A percentile compares a stretch with the other conserved stretches of the same genome.
phyloP scores from a whole-genome alignment of 2,888 invertebrate genomes.

The Orchestes rusci region DNA sequence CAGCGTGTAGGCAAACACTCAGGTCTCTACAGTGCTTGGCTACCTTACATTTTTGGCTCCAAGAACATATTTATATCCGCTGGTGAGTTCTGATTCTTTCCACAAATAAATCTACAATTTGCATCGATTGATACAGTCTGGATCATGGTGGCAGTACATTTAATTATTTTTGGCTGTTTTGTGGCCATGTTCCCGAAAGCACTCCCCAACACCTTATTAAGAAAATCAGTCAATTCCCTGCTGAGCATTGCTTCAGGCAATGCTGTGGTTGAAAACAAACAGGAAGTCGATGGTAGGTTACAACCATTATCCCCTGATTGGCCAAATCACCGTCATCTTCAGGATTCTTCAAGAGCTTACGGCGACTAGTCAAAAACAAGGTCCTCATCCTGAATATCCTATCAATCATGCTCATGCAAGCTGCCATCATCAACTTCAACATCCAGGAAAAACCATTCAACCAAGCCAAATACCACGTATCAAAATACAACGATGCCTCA shows the following conservation, averaged over 20 bases:
- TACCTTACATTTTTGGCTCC: slow-evolving; percentile 28
- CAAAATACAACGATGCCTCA: slow-evolving; percentile 44
- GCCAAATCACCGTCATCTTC: neutral
- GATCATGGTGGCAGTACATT: slow-evolving; percentile 44
- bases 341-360: slow-evolving; percentile 46
- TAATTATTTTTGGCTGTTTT: slow-evolving; percentile 46
- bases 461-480: slow-evolving; percentile 52
- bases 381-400: slow-evolving; percentile 48
- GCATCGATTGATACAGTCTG: slow-evolving; percentile 43
- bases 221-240: slow-evolving; percentile 51
- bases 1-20: slow-evolving; percentile 35
- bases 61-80: slow-evolving; percentile 30
- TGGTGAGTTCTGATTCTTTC: slow-evolving; percentile 7
- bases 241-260: slow-evolving; percentile 43
- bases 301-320: neutral
- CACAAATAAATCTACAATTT: neutral
- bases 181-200: slow-evolving; percentile 51
- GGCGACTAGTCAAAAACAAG: slow-evolving; percentile 50
- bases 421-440: slow-evolving; percentile 50
- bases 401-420: slow-evolving; percentile 47
- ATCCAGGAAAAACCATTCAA: slow-evolving; percentile 51
- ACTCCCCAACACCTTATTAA: slow-evolving; percentile 48
- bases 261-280: slow-evolving; percentile 20
- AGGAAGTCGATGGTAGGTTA: slow-evolving; percentile 28
- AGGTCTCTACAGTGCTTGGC: slow-evolving; percentile 37